Conservation (phyloP, 2,888 invertebrate species). For the Trimorus sp. region DNA sequence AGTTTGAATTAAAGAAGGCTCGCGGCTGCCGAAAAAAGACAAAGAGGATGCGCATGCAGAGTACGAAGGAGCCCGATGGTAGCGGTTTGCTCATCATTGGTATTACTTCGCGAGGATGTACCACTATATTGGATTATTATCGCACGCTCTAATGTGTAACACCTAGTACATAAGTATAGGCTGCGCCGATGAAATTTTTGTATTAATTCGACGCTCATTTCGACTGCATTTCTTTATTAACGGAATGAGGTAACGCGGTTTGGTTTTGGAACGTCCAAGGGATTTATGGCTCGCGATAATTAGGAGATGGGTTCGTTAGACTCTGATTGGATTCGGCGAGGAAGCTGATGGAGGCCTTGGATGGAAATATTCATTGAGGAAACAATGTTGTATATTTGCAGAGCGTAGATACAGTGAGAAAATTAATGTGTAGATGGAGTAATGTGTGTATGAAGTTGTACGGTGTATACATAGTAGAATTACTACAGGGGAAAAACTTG, state of each 20-base stretch:
- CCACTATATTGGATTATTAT: constrained; percentile 80
- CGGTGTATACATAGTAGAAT: too few species aligned
- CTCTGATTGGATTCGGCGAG: too few species aligned
- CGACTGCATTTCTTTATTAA: constrained; percentile 42
- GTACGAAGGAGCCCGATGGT: constrained; percentile 73
- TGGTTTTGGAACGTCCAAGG: constrained; percentile 2
- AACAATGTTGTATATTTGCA: too few species aligned
- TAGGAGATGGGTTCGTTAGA: too few species aligned
- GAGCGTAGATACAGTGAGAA: too few species aligned
- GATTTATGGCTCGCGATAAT: background rate
- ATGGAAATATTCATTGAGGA: too few species aligned
- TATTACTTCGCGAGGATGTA: constrained; percentile 80
- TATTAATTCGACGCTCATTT: constrained; percentile 40
- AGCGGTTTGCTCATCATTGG: constrained; percentile 80
- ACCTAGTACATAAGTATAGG: constrained; percentile 78
- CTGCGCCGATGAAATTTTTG: constrained; percentile 59
- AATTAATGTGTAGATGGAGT: too few species aligned
- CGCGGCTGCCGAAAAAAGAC: constrained; percentile 52
- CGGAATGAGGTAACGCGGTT: background rate
- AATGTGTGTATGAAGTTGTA: too few species aligned
- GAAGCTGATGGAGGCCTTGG: too few species aligned
- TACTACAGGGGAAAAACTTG: too few species aligned
- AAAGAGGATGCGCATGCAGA: constrained; percentile 44
- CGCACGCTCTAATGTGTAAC: constrained; percentile 79
- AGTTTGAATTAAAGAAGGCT: constrained; percentile 43